Evolutionary conservation across 2,797 vertebrate species (phyloP).

Genomic region (Mus caroli): DNA sequence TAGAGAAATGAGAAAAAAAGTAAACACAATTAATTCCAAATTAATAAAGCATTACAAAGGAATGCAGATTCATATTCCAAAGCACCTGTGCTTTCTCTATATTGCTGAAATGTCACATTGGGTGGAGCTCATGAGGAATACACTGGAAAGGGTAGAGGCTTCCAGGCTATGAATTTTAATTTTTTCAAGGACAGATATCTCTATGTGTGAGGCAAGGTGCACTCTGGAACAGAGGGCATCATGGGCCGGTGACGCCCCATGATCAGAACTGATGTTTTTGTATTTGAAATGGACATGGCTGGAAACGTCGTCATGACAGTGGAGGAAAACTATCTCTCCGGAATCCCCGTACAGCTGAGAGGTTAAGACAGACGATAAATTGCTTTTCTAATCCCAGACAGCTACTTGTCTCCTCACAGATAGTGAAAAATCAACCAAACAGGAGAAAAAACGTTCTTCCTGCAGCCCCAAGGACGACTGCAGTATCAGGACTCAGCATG

Average conservation of each 20-base stretch:
- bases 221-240: background rate
- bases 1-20: constrained; percentile 14
- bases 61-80: background rate
- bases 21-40: background rate
- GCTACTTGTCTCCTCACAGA: background rate
- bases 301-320: background rate
- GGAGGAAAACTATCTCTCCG: background rate
- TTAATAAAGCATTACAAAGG: constrained; percentile 10
- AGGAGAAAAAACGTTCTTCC: background rate
- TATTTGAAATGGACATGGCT: background rate
- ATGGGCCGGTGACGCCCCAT: background rate
- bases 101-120: background rate
- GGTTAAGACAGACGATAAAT: background rate
- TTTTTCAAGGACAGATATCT: background rate
- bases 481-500: rapidly evolving
- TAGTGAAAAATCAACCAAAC: background rate
- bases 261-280: background rate
- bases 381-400: background rate
- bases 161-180: background rate
- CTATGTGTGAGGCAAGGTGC: background rate
- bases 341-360: background rate
- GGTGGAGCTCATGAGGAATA: background rate
- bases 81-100: background rate
- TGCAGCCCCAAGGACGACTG: rapidly evolving
- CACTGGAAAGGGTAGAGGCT: background rate